Percentiles rank a stretch among this genome's conserved stretches.
Conservation (phyloP, 2,888 invertebrate species). For the Platypus cylindrus region DNA sequence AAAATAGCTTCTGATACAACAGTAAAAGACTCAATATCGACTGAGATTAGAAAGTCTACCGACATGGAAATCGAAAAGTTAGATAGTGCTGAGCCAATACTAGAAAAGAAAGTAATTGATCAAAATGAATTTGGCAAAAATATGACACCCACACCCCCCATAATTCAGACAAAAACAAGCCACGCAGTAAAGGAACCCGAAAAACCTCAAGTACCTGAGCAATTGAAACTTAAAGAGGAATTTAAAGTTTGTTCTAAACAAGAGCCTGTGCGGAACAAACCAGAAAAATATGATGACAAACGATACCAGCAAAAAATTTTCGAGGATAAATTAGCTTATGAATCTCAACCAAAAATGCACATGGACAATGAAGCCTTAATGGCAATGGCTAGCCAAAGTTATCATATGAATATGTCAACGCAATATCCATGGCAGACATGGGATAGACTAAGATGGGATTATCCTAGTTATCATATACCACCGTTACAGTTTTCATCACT, state of each 20-base stretch:
- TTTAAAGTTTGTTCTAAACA: conserved; percentile 33
- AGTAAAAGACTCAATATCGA: conserved; percentile 1
- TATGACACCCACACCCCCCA: conserved; percentile 1
- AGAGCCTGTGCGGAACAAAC: conserved; percentile 32
- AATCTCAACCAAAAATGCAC: conserved; percentile 27
- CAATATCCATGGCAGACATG: conserved; percentile 53
- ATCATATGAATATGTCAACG: conserved; percentile 40
- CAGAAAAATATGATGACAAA: conserved; percentile 34
- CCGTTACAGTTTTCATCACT: conserved; percentile 27
- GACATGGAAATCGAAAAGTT: conserved; percentile 27
- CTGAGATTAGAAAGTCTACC: conserved; percentile 22
- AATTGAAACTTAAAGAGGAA: conserved; percentile 32
- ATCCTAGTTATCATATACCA: conserved; percentile 30
- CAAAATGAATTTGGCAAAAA: conserved; percentile 5
- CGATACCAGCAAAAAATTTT: conserved; percentile 26
- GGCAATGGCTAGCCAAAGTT: conserved; percentile 49
- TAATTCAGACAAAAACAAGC: conserved; percentile 4
- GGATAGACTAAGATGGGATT: conserved; percentile 43
- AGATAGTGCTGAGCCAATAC: conserved; percentile 17
- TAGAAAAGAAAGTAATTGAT: conserved; percentile 9
- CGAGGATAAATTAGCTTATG: conserved; percentile 22
- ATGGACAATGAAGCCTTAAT: conserved; percentile 38
- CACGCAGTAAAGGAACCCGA: conserved; percentile 2
- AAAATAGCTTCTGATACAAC: background rate
- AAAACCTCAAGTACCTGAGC: conserved; percentile 14